These are phyloP conservation scores for Eulemur albifrons DNA, from an alignment of 2,797 vertebrate species.

Conservation along the genomic window DNA sequence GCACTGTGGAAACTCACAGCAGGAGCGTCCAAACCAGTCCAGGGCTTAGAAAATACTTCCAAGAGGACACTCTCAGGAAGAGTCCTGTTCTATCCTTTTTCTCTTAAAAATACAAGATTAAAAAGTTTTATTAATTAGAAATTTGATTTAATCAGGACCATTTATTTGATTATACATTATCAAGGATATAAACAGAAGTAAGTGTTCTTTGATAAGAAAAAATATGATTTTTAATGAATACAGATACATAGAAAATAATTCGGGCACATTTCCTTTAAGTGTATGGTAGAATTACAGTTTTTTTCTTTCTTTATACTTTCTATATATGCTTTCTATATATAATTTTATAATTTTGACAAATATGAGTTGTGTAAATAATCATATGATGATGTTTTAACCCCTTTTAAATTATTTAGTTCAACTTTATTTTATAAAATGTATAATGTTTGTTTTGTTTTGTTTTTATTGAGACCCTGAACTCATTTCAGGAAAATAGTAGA, in stretches of 20 bases:
- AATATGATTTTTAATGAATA: slow-evolving; percentile 19
- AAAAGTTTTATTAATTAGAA: not conserved
- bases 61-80: not conserved
- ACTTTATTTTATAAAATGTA: slow-evolving; percentile 19
- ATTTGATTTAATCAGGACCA: not conserved
- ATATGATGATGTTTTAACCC: not conserved
- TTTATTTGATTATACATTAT: slow-evolving; percentile 22
- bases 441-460: not conserved
- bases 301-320: not conserved
- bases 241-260: slow-evolving; percentile 25
- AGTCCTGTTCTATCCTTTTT: not conserved
- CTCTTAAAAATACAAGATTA: not conserved
- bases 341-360: slow-evolving; percentile 12
- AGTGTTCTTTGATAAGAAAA: slow-evolving; percentile 27
- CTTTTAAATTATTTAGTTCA: not conserved
- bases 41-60: not conserved
- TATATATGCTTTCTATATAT: not conserved
- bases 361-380: slow-evolving; percentile 15
- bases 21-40: not conserved
- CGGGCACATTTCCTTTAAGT: not conserved
- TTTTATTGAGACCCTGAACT: not conserved
- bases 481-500: slow-evolving; percentile 1
- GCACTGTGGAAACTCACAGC: not conserved
- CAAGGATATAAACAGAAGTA: slow-evolving; percentile 20
- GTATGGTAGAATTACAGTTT: not conserved